Conservation (phyloP, 2,888 invertebrate species). For the Eutolmus rufibarbis region DNA sequence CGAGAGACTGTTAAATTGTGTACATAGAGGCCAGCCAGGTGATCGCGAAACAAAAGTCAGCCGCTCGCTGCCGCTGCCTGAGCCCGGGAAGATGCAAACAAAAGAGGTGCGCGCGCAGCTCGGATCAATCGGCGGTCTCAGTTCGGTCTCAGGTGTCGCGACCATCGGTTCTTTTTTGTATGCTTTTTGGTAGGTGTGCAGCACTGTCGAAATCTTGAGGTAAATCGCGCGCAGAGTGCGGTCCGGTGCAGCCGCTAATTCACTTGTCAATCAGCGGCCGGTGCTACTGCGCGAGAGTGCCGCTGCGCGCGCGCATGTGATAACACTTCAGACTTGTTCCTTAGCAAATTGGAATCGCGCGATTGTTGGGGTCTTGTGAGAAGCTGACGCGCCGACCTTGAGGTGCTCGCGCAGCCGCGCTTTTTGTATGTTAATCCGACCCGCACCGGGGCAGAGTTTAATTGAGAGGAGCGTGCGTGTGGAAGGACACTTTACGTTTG, state of each 20-base stretch:
- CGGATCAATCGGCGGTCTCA: conserved; percentile 24
- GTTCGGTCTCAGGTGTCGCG: conserved; percentile 47
- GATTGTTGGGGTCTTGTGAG: not conserved
- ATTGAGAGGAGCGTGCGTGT: conserved; percentile 38
- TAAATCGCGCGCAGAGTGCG: not conserved
- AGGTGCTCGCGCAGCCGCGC: not conserved
- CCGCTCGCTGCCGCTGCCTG: conserved; percentile 4
- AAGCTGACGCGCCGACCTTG: conserved; percentile 10
- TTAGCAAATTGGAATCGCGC: not conserved
- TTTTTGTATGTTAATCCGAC: conserved; percentile 20
- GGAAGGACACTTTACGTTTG: conserved; percentile 27
- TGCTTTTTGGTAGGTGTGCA: conserved; percentile 3
- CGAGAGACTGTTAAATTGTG: not conserved
- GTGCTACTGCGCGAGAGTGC: not conserved
- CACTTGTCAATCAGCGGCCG: not conserved
- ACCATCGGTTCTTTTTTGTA: conserved; percentile 50
- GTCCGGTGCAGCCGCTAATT: not conserved
- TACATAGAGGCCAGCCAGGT: conserved; percentile 30
- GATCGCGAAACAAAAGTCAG: conserved; percentile 31
- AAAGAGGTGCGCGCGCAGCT: conserved; percentile 38
- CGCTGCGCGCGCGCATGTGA: not conserved
- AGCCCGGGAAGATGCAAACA: conserved; percentile 43
- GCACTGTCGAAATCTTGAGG: not conserved
- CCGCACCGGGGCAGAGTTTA: not conserved
- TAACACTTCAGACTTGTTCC: not conserved